These are phyloP conservation scores for Neolamprologus ventralis DNA, from an alignment of 2,113 vertebrate genomes.

Conservation along the genomic window DNA sequence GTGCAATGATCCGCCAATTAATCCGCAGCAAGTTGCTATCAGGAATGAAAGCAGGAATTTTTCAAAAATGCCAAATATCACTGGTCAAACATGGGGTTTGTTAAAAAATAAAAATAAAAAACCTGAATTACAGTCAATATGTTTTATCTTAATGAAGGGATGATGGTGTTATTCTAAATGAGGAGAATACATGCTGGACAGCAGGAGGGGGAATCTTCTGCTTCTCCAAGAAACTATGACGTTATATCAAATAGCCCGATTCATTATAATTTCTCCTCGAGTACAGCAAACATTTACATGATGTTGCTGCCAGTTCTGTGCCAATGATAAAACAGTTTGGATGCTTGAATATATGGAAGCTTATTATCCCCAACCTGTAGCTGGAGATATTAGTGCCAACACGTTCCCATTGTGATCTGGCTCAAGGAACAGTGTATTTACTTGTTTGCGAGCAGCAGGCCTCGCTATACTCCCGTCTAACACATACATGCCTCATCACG, in stretches of 20 bases:
- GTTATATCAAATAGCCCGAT: background rate
- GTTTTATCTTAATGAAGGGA: background rate
- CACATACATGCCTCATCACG: background rate
- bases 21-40: background rate
- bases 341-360: background rate
- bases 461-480: background rate
- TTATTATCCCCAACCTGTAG: slow-evolving; percentile 6
- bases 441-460: background rate
- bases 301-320: background rate
- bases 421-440: background rate
- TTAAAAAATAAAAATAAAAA: background rate
- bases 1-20: background rate
- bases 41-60: background rate
- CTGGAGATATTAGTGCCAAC: background rate
- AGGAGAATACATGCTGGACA: background rate
- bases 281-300: background rate
- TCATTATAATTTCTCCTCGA: background rate
- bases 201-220: background rate
- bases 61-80: background rate
- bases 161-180: background rate
- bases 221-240: background rate
- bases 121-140: background rate
- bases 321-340: slow-evolving; percentile 1
- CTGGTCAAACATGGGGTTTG: background rate
- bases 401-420: background rate